Conservation (phyloP, 2,113 vertebrate species). For the Pithys albifrons region DNA sequence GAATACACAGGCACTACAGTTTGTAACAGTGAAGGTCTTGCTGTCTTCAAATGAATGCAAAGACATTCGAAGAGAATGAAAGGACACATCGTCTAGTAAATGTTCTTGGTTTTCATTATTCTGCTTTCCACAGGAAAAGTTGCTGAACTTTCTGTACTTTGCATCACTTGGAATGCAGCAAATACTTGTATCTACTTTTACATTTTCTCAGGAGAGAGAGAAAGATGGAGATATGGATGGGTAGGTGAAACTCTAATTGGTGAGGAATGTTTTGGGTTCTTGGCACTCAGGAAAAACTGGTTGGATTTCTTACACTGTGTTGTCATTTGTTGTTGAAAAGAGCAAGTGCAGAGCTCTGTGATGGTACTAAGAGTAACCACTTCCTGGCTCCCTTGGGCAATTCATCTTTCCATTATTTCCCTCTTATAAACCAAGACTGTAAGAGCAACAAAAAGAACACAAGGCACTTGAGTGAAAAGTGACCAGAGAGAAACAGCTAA, state of each 20-base stretch:
- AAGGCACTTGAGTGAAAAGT: background rate
- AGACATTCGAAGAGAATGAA: background rate
- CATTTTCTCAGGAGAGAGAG: background rate
- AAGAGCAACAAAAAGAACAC: background rate
- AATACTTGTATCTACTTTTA: background rate
- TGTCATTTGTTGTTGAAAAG: background rate
- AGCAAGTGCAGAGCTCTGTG: background rate
- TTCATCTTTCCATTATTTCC: background rate
- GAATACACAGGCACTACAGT: background rate
- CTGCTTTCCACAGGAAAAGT: background rate
- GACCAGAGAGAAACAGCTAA: background rate
- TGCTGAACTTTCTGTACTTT: background rate
- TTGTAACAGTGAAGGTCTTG: background rate
- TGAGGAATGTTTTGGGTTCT: background rate
- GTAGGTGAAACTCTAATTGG: background rate
- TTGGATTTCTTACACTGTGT: background rate
- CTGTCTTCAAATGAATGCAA: background rate
- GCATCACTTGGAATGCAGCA: background rate
- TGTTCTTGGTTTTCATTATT: background rate
- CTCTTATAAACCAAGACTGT: background rate
- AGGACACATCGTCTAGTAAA: background rate
- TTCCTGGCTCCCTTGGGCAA: background rate
- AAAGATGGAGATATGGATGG: background rate
- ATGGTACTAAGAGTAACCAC: background rate
- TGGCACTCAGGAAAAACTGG: background rate